Conservation (phyloP, 1,140 invertebrate species). For the Drosophila sucinea region DNA sequence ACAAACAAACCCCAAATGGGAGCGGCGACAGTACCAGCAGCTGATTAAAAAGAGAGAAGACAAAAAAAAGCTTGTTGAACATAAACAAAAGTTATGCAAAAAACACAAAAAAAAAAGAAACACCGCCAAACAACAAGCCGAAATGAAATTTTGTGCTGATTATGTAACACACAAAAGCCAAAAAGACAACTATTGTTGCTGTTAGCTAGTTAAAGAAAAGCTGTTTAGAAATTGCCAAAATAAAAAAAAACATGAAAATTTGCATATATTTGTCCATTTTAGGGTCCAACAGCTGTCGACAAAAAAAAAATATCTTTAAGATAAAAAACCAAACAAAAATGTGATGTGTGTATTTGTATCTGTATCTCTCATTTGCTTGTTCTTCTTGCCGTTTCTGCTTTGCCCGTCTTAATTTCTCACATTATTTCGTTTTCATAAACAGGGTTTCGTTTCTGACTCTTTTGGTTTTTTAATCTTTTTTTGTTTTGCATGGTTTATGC, state of each 20-base stretch:
- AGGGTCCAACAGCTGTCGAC: slow-evolving; percentile 4
- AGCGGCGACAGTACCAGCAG: slow-evolving; percentile 27
- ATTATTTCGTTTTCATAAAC: slow-evolving; percentile 5
- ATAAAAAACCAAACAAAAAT: slow-evolving; percentile 5
- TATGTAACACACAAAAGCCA: slow-evolving; percentile 52
- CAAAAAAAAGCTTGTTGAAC: slow-evolving; percentile 47
- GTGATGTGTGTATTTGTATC: not conserved
- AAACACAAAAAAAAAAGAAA: slow-evolving; percentile 10
- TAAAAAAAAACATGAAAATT: slow-evolving; percentile 17
- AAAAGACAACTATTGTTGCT: slow-evolving; percentile 44
- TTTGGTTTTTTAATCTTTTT: slow-evolving; percentile 22
- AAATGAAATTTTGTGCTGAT: slow-evolving; percentile 52
- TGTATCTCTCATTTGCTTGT: not conserved
- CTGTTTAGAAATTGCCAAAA: slow-evolving; percentile 64
- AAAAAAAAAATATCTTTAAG: slow-evolving; percentile 1
- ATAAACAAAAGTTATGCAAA: slow-evolving; percentile 66
- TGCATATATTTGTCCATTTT: not conserved
- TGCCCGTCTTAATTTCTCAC: slow-evolving; percentile 9
- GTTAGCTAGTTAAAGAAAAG: slow-evolving; percentile 53
- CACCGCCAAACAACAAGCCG: slow-evolving; percentile 38
- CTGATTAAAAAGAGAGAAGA: slow-evolving; percentile 44
- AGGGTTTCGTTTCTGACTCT: not conserved
- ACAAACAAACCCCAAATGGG: slow-evolving; percentile 42
- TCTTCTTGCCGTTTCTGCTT: slow-evolving; percentile 16
- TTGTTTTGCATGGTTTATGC: slow-evolving; percentile 48